Evolutionary conservation across 2,797 vertebrate species (phyloP).

Genomic region (Malacoraja senta): DNA sequence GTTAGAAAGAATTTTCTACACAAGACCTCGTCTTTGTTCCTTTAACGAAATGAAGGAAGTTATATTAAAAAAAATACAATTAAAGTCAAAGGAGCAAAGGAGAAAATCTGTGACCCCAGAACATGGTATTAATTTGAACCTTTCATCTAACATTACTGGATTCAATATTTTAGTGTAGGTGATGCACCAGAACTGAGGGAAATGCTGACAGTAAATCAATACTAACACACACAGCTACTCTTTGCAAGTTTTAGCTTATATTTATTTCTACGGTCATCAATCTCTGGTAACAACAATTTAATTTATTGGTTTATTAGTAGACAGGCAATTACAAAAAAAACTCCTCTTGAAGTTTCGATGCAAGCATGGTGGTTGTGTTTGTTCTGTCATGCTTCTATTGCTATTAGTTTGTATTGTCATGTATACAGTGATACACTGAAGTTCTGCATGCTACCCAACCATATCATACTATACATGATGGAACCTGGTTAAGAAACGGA

Average conservation of each 20-base stretch:
- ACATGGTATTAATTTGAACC: constrained; percentile 1
- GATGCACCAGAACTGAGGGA: background rate
- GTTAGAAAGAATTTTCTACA: background rate
- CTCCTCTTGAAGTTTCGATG: background rate
- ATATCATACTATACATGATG: too few relatives aligned
- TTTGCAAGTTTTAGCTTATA: constrained; percentile 28
- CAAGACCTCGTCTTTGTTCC: background rate
- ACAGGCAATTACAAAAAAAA: background rate
- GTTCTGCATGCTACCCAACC: too few relatives aligned
- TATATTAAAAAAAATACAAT: background rate
- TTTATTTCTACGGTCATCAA: constrained; percentile 24
- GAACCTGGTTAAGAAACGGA: too few relatives aligned
- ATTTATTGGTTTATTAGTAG: constrained; percentile 25
- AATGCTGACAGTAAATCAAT: constrained; percentile 18
- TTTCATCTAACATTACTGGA: constrained; percentile 6
- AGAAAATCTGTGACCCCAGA: background rate
- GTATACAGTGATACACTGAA: too few relatives aligned
- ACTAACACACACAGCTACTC: constrained; percentile 24
- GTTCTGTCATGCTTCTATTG: background rate
- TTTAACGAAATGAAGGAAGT: background rate
- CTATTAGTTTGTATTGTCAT: too few relatives aligned
- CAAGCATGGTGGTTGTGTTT: background rate
- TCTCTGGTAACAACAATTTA: constrained; percentile 25
- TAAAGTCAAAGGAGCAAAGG: background rate
- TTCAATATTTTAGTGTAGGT: constrained; percentile 25